Evolutionary conservation across 53 echinoderm and acorn worm species (phyloP), one percentile per base, ranked within the genome.

Genomic region (Pentamera pediparva): DNA sequence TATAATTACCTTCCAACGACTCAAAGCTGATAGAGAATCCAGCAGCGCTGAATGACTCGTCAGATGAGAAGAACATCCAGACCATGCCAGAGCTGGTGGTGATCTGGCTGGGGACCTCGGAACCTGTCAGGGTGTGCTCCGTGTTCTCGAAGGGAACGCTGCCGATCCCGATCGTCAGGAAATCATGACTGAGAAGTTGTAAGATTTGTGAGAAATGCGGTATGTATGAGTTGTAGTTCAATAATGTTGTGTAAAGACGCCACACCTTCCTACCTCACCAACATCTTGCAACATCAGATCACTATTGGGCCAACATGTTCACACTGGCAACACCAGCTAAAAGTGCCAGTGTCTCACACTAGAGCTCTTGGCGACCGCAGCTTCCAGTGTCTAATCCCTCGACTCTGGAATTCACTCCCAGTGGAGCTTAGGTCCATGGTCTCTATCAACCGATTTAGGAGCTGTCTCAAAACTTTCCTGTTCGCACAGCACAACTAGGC

Each of bases 121-220:
- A 61, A 29, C 93, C 93, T 0, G 89, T 89, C 29, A 89, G 56
- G 11, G 79, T 64, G 3, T 75, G 72, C 28, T 54, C 36, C 6
- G 78, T 59, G 59, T 82, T 78, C 18, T 78, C 73, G 37, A 85
- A 82, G 0, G 65, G 52, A 4, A 2, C 57, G 6, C 39, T 47
- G 31, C 92, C 92, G 29, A 72, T 25, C 13, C 92, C 92, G n/a
- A 92, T 79, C 17, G 82, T 70, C 82, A 92, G 54, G 63, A 92
- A 92, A 79, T 92, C 92, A 38, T 92, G 88, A 3, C 92, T 92
- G 75, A 60, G 6, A 33, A 50, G 31, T 2, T 9, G 55, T 10
- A 25, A 4, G 28, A 55, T 4, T 19, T 55, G 22, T 24, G 21
- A 25, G 21, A 9, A 55, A 55, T 28, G 10, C 24, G 21, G 28